These are phyloP conservation scores for Aleiodes testaceus DNA, from an alignment of 2,888 invertebrate genomes.

Conservation along the genomic window DNA sequence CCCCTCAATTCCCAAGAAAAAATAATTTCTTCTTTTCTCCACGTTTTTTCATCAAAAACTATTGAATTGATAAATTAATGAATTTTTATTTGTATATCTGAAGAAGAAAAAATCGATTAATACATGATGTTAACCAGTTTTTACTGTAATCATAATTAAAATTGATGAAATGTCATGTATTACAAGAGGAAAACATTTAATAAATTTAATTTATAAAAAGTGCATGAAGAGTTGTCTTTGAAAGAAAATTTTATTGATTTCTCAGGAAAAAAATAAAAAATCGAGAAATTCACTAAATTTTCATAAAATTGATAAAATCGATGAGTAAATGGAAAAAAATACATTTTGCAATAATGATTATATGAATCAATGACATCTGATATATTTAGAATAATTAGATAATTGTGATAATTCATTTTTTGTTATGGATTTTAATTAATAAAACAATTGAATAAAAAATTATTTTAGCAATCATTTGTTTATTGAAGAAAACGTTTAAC, in stretches of 20 bases:
- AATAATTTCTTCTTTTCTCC: slow-evolving; percentile 4
- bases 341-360: too few species aligned
- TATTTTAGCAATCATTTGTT: too few species aligned
- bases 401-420: not conserved
- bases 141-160: slow-evolving; percentile 23
- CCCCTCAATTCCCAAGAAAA: too few species aligned
- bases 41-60: not conserved
- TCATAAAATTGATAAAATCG: too few species aligned
- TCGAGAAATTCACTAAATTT: too few species aligned
- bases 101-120: slow-evolving; percentile 14
- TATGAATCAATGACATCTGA: too few species aligned
- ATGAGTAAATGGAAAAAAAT: too few species aligned
- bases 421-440: not conserved
- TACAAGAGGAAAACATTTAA: slow-evolving; percentile 51
- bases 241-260: slow-evolving; percentile 44
- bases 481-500: too few species aligned
- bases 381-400: slow-evolving; percentile 1
- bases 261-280: not conserved
- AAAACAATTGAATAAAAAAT: not conserved
- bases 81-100: slow-evolving; percentile 20
- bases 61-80: slow-evolving; percentile 11
- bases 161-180: slow-evolving; percentile 63
- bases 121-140: slow-evolving; percentile 28
- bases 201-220: slow-evolving; percentile 54
- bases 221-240: slow-evolving; percentile 16